Conservation (phyloP, 2,797 vertebrate species). For the Salmo trutta region DNA sequence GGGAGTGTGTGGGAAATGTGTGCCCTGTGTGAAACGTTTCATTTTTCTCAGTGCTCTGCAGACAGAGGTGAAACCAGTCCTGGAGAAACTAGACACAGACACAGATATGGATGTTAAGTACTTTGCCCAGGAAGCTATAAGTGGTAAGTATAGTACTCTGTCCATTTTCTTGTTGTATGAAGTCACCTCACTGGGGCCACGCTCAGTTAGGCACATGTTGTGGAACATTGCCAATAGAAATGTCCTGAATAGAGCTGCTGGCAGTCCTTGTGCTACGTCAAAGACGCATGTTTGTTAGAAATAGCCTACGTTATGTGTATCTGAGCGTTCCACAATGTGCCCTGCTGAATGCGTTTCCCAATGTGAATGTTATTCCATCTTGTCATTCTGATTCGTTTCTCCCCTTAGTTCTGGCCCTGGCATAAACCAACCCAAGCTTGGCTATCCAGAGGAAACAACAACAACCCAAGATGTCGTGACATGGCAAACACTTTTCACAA, state of each 20-base stretch:
- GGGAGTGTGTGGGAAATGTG: neutral
- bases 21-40: neutral
- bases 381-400: neutral
- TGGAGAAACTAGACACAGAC: conserved; percentile 87
- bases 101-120: conserved; percentile 93
- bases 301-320: neutral
- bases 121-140: conserved; percentile 91
- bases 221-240: neutral
- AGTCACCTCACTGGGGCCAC: neutral
- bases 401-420: conserved; percentile 79
- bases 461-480: conserved; percentile 41
- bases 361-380: neutral
- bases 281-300: neutral
- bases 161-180: neutral
- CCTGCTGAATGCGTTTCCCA: neutral
- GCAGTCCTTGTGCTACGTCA: neutral
- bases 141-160: conserved; percentile 69
- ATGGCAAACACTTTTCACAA: conserved; percentile 63
- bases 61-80: conserved; percentile 85
- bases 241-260: neutral
- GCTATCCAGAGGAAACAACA: conserved; percentile 46
- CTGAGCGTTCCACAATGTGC: neutral
- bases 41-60: conserved; percentile 79
- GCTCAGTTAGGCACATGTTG: neutral
- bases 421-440: conserved; percentile 66